A percentile compares a stretch with the other conserved stretches of the same genome.
Evolutionary conservation across 2,113 vertebrate species (phyloP).

Genomic region (Corythornis vintsioides): DNA sequence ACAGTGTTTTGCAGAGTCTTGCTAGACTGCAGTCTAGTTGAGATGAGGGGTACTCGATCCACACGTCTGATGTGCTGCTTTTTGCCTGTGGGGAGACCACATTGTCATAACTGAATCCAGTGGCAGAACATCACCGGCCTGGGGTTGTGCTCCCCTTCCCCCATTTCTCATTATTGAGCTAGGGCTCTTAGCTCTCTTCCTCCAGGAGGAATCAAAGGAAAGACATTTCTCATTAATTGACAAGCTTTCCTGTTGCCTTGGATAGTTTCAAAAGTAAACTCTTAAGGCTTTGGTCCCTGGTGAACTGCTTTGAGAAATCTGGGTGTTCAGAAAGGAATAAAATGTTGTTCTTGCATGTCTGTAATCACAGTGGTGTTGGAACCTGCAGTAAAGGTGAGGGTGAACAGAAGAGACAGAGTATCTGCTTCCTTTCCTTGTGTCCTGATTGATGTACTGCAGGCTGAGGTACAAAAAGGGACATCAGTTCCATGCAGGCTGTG

Average conservation of each 20-base stretch:
- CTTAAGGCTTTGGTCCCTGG: background rate
- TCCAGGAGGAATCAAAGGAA: background rate
- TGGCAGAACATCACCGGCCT: background rate
- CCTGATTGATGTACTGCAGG: background rate
- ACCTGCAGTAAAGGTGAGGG: background rate
- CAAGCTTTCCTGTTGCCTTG: background rate
- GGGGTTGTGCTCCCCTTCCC: background rate
- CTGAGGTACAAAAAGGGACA: background rate
- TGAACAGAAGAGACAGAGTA: background rate
- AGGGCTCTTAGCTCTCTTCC: background rate
- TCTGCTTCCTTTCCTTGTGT: background rate
- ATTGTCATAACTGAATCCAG: background rate
- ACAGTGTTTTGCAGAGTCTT: background rate
- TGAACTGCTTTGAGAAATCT: background rate
- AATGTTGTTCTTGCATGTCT: background rate
- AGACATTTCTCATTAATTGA: background rate
- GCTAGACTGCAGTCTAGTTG: background rate
- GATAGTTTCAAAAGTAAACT: background rate
- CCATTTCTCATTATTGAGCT: background rate
- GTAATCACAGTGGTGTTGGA: fast-evolving
- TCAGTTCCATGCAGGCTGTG: background rate
- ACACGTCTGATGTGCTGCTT: background rate
- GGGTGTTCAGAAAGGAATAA: background rate
- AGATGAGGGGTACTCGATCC: fast-evolving
- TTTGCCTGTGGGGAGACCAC: background rate